Base-by-base conservation (phyloP, 2,888 invertebrate genomes). In the Monopis laevigella region DNA sequence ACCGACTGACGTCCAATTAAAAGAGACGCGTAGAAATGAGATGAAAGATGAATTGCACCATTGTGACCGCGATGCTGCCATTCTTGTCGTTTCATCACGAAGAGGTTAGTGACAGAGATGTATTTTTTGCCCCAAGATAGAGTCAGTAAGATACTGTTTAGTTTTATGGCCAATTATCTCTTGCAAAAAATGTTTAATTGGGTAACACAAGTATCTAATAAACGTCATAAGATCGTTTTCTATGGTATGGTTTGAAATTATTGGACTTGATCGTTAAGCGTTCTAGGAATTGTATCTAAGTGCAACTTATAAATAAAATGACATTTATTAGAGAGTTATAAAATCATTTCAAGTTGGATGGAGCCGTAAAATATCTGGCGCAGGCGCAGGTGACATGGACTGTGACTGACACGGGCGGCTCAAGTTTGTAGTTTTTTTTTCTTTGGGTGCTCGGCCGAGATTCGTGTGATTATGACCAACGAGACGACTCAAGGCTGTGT, bases 151-250 rank as follows among this genome's bases (percentile, higher is more conserved):
- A 40, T 40, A 29, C 29, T 27, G 17, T 10, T 28, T 13, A 41
- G 45, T 45, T 47, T 47, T 46, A 49, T 41, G 48, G 47, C 50
- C 50, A 51, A 53, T 51, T 53, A 53, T 48, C 14, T 40, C 13
- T 44, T 7, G n/a, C 13, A 36, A 18, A 34, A 36, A 36, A 21
- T n/a, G n/a, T 11, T 36, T 36, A 36, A 36, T 36, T 36, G 36
- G 36, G 13, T 36, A 42, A 48, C 48, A 48, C 45, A 32, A 17
- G 32, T 32, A 32, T 17, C 2, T 17, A 32, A 32, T 16, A 32
- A 32, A 32, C 17, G 29, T 29, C n/a, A n/a, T n/a, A n/a, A n/a
- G n/a, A n/a, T n/a, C n/a, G 12, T 14, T 27, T 2, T 4, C 8
- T 29, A 13, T 29, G 13, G 2, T 29, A 29, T 29, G 12, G 14